Conservation (phyloP, 2,797 vertebrate genomes). For the Pterois miles region DNA sequence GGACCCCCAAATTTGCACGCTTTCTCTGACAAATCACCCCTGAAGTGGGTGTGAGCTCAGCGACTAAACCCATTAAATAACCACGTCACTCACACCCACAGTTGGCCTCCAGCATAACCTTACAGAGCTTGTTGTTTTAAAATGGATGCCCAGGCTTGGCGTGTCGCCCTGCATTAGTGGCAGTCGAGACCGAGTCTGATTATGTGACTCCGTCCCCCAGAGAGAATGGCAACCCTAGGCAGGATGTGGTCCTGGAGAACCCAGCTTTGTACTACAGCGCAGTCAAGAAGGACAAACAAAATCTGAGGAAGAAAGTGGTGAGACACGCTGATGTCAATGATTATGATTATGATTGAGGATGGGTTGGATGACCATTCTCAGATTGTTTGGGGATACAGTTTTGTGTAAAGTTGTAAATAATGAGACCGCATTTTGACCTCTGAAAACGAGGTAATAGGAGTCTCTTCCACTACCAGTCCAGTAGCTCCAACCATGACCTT, state of each 20-base stretch:
- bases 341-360: conserved; percentile 64
- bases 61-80: conserved; percentile 81
- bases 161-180: conserved; percentile 81
- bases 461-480: conserved; percentile 61
- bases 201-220: conserved; percentile 87
- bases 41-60: conserved; percentile 60
- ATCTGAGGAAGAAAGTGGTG: conserved; percentile 92
- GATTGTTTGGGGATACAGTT: conserved; percentile 56
- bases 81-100: conserved; percentile 72
- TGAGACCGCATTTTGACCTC: conserved; percentile 61
- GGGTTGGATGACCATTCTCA: conserved; percentile 70
- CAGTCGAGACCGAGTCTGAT: conserved; percentile 82
- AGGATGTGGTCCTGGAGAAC: conserved; percentile 91
- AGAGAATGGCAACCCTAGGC: conserved; percentile 91
- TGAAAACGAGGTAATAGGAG: conserved; percentile 44
- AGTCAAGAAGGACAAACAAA: conserved; percentile 91
- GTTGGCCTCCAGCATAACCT: conserved; percentile 72
- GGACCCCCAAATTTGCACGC: conserved; percentile 62
- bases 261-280: conserved; percentile 91
- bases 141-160: conserved; percentile 88
- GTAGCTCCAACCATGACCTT: conserved; percentile 72
- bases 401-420: conserved; percentile 46
- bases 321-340: conserved; percentile 80
- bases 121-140: conserved; percentile 79
- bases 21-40: conserved; percentile 48